Evolutionary conservation across 2,888 invertebrate genomes (phyloP), one percentile per base, ranked within the genome.

Genomic region (Priapulus caudatus): DNA sequence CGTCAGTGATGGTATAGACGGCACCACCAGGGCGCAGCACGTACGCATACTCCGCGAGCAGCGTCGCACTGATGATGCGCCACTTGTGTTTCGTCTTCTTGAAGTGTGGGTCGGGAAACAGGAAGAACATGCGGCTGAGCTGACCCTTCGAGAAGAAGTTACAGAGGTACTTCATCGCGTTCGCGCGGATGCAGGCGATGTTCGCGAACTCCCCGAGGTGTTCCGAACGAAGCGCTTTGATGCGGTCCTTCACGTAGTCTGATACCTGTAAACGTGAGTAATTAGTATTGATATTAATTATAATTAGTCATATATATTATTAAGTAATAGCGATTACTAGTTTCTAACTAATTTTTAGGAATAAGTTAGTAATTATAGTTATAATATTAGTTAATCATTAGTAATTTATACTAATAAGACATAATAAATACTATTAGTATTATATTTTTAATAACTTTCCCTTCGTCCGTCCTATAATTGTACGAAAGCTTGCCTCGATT

Each of bases 51-150:
- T 98, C 98, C 1, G 95, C 88, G 20, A 99, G 75, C 24, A 97
- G 75, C 62, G 84, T 84, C 62, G 84, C 81, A 68, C 90, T 97
- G 57, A 99, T 90, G 56, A 99, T 98, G 55, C 98, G 79, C 98
- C 98, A 98, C 72, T 98, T 98, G 68, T 97, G 93, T 74, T 98
- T 98, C 0, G 92, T 84, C 67, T 85, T 91, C 71, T 98, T 99
- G 71, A 99, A 99, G 75, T 99, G 98, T 23, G 98, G 98, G 75
- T 98, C 98, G 20, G 98, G 98, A 72, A 93, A 98, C 18, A 99
- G 75, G 72, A 99, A 97, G 72, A 99, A 98, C 84, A 99, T 89
- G 74, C 95, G 95, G 56, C 81, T 81, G 45, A 97, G 74, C 84
- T 93, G 97, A 58, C 85, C 89, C 75, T 95, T 97, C 52, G 76